Base-by-base conservation (phyloP, 2,797 vertebrate species). In the Galaxias olidus region DNA sequence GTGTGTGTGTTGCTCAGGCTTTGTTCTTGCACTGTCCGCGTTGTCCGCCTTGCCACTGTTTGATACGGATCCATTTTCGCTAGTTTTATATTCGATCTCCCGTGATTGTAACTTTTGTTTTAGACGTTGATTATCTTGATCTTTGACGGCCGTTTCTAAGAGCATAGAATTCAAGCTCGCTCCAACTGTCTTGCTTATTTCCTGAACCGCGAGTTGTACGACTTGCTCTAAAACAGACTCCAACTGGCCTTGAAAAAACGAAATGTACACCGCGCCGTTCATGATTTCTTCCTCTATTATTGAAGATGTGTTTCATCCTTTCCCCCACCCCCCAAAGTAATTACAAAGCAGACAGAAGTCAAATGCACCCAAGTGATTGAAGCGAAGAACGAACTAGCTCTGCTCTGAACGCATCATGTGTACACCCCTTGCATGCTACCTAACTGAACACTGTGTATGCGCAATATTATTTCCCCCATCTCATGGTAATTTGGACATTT, bases 161-260 rank as follows among this genome's bases (percentile, higher is more conserved):
- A 93, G 87, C 87, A 93, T 82, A 4, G 89, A 78, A 80, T 89
- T 89, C 46, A 93, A 81, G 42, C 88, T 91, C 60, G 84, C 84
- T 15, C 92, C 92, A 54, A 91, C 92, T 40, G 88, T 86, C 61
- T 81, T 86, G 77, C 89, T 92, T 41, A 92, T 91, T 77, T 93
- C 91, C 88, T 91, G 90, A 8, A 92, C 92, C 40, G 92, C 91
- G 67, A 92, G 88, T 80, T 93, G 91, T 46, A 92, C 91, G 55
- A 92, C 92, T 51, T 92, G 92, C 86, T 93, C 92, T 81, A 93
- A 82, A 50, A 89, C 90, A 10, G 92, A 91, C 83, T 93, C 92
- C 77, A 93, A 85, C 79, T 93, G 92, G 73, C 92, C 92, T 88
- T 93, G 91, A 79, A 93, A 93, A 66, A 93, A 93, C 86, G 92